Evolutionary conservation across 2,797 vertebrate genomes (phyloP), one percentile per base, ranked within the genome.

Genomic region (Myotis myotis): DNA sequence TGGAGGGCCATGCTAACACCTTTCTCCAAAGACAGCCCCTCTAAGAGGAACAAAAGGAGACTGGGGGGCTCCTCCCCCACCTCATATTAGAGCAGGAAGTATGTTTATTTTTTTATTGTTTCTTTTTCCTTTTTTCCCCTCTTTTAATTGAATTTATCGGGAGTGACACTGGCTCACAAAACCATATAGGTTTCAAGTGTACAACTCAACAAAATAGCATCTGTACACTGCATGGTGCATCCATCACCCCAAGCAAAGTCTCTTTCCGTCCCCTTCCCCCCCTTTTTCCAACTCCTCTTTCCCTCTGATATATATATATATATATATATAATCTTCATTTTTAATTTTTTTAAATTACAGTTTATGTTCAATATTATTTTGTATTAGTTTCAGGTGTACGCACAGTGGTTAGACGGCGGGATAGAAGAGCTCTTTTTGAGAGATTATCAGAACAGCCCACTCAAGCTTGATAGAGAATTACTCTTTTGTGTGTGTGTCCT

Each of bases 1-100:
- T 19, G n/a, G 23, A 91, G 20, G 7, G 17, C 1, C 7, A 6
- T 0, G 9, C 0, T 6, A 7, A 33, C 28, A 9, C 66, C 15
- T 62, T 82, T 23, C 60, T 74, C 38, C 17, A 87, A 33, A 70
- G 20, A 41, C n/a, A 68, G 19, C 2, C 20, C 33, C 8, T 70
- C 91, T 8, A 4, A 74, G 66, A 38, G 30, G 44, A 83, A 47
- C 1, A 0, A 11, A 36, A 70, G 10, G 7, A 22, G 87, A 1
- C 33, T 23, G 3, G 33, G 51, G 70, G 60, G 33, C 3, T 33
- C 10, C 44, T 22, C 5, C 51, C 6, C 17, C 3, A 11, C 49
- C 51, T 1, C 15, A 36, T 51, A 55, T 55, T 78, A 36, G 23
- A 25, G 51, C 51, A 25, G 51, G 7, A 79, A 55, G 75, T 25